Base-by-base conservation (phyloP, 1,140 invertebrate species). In the Bombus consobrinus region DNA sequence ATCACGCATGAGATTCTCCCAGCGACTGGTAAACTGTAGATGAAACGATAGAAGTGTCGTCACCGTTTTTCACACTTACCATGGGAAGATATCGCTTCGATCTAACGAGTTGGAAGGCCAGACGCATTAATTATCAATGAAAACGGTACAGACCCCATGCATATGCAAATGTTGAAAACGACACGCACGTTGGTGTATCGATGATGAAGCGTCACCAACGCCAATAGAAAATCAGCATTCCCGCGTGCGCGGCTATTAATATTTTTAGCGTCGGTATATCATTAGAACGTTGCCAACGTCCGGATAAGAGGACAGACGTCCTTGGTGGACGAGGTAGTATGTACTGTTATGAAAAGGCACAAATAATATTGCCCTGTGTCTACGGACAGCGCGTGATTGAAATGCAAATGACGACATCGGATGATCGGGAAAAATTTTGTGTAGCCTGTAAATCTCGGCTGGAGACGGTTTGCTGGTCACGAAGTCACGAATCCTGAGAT, bases 101-200 rank as follows among this genome's bases (percentile, higher is more conserved):
- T 78, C 81, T 74, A 59, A 75, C 8, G 18, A 85, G 43, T 22
- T 28, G 81, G 81, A 87, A 87, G 85, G 85, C 59, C 81, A 76
- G 8, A 41, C 53, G 81, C 81, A 84, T 87, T 87, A 87, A 87
- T 87, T 84, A 79, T 62, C 43, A 62, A 41, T 37, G 62, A 66
- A 73, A 22, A 18, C 47, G 28, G 57, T 12, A 22, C 25, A 22
- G 34, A 28, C 59, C 41, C 15, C 77, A 39, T 81, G 41, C 25
- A 62, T 66, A 85, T 59, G 84, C 71, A 81, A 74, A 81, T 74
- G 32, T 32, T 6, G 6, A 3, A 18, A 34, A 15, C 47, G 15
- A n/a, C 10, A 18, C n/a, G 10, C 22, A 32, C 32, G 39, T 53
- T 32, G 25, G 28, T n/a, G 15, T 5, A 47, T 25, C 25, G 57